Evolutionary conservation across 2,797 vertebrate genomes (phyloP), one percentile per base, ranked within the genome.

Genomic region (Crax fasciolata): DNA sequence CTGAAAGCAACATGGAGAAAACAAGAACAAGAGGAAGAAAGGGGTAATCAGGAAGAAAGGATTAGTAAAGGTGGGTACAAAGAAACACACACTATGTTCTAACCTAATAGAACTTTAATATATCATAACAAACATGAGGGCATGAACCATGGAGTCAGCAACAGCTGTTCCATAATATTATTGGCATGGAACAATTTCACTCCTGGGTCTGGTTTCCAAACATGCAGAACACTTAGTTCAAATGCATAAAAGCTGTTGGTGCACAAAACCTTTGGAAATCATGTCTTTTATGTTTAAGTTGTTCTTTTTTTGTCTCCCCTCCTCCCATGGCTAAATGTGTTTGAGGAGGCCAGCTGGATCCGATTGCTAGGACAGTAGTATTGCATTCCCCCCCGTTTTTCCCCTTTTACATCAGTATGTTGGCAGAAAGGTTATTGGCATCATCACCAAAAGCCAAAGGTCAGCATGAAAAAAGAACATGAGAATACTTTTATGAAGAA

Each of bases 351-450:
- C 98, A 94, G 80, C 83, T 96, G 93, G 92, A 96, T 91, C 32
- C 59, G 86, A 94, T 94, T 97, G 94, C 73, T 89, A 90, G 77
- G 95, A 97, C 95, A 94, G 96, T 94, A 97, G 77, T 94, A 86
- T 77, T 86, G 67, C 30, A 70, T 23, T 77, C 79, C 38, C 87
- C 87, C 20, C 12, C 27, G 1, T 77, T 92, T 91, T 91, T 89
- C 94, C 66, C 76, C 11, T 93, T 97, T 96, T 96, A 90, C 78
- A 94, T 95, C 94, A 97, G 77, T 72, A 52, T 77, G 43, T 95
- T 97, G 97, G 95, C 97, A 97, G 87, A 87, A 93, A 65, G 85
- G 93, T 93, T 95, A 95, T 78, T 96, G 94, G 85, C 82, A 97
- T 87, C 55, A 48, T 52, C 63, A 71, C 68, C 63, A 87, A 90